Conservation (phyloP, 2,797 vertebrate species). For the Peromyscus melanophrys region DNA sequence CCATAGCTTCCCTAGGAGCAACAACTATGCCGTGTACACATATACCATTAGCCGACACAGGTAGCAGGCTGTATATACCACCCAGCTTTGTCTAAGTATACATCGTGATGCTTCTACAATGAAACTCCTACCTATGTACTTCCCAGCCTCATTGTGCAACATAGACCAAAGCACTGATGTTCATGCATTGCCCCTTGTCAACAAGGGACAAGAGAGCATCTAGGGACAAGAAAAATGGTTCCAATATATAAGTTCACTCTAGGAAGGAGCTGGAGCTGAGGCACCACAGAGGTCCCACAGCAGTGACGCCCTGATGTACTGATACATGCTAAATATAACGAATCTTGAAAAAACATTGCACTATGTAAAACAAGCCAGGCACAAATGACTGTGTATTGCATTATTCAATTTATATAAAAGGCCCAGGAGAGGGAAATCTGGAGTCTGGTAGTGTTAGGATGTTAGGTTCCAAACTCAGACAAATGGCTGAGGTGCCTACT, state of each 20-base stretch:
- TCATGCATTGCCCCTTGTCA: neutral
- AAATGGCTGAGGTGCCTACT: neutral
- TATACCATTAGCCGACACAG: neutral
- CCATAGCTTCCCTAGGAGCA: neutral
- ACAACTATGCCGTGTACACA: neutral
- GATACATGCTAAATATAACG: neutral
- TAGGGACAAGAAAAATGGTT: neutral
- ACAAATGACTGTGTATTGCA: neutral
- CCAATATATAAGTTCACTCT: neutral
- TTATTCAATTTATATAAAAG: neutral
- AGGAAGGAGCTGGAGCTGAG: neutral
- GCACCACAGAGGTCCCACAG: neutral
- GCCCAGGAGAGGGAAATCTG: neutral
- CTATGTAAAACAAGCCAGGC: neutral
- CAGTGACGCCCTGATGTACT: neutral
- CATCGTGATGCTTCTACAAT: neutral
- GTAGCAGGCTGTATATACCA: too few relatives aligned
- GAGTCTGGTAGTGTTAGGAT: neutral
- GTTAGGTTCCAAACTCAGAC: neutral
- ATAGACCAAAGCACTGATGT: neutral
- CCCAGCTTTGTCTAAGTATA: neutral
- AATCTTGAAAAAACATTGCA: neutral
- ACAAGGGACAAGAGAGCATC: neutral
- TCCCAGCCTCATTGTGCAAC: too few relatives aligned
- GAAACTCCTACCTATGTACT: neutral